Base-by-base conservation (phyloP, 2,888 invertebrate species). In the Encarsia formosa region DNA sequence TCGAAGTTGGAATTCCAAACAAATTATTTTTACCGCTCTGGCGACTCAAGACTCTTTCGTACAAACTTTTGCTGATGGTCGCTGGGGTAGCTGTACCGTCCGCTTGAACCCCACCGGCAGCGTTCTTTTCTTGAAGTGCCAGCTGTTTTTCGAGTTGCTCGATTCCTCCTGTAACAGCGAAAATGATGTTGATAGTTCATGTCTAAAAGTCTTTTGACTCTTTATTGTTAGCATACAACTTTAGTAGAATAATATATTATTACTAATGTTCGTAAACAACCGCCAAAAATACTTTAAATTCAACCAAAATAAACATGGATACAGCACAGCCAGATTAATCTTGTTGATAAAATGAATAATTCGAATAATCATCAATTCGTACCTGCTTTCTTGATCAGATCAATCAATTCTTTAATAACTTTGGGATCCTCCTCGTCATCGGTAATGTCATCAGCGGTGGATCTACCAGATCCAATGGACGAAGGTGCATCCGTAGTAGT, bases 81-180 rank as follows among this genome's bases (percentile, higher is more conserved):
- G 84, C 77, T 9, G 85, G 81, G 0, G 87, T 85, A 0, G 81
- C 81, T 8, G 56, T 59, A 20, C 65, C 66, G 23, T 49, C 57
- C n/a, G 49, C 58, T 22, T 54, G 61, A 9, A 54, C 40, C 6
- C 53, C 76, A 1, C 74, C 61, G 0, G 71, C 80, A 24, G 63
- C 55, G 18, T 53, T 56, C 42, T 79, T 79, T 8, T 77, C 79
- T 61, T 81, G 79, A 5, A 78, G 67, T 22, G 78, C 74, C 15
- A 91, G 73, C 56, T 90, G 89, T 65, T 87, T 91, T 70, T 91
- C 91, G 15, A 92, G 70, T 65, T 91, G 87, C 66, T 91, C 91
- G 2, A 92, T 82, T 15, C 92, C 91, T 59, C 88, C 87, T 86
- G 61, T 39, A 51, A 45, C 47, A 34, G 13, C 3, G 15, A 34